Evolutionary conservation across 2,113 vertebrate genomes (phyloP), one percentile per base, ranked within the genome.

Genomic region (Hydrochoerus hydrochaeris): DNA sequence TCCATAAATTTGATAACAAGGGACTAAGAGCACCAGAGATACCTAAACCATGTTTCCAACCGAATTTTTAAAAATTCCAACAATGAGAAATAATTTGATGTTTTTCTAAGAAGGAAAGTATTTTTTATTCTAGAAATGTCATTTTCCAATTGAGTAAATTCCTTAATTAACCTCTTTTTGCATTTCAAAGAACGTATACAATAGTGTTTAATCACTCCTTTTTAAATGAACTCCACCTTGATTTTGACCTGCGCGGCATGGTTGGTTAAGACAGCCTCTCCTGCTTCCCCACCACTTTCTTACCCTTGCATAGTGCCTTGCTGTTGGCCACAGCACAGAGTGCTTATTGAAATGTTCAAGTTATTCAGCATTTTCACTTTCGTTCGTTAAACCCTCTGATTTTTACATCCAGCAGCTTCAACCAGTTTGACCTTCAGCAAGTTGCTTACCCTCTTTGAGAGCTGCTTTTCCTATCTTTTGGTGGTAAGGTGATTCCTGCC

Each of bases 41-140:
- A 62, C 57, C 57, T 32, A 32, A 17, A 62, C 57, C n/a, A 75
- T 28, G 32, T 94, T 95, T 81, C 46, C 82, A 89, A 78, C 32
- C 41, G 44, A 84, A 17, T 82, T 91, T 89, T 92, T 71, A 35
- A 30, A 77, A 83, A 87, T 69, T 71, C 5, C 44, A 49, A 41
- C 38, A 88, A 65, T 77, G 78, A 95, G 35, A 87, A 96, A 84
- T 89, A 71, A 93, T 86, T 90, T 35, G 1, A 24, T 75, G 44
- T 95, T 94, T 97, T 85, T 44, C 0, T 58, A 85, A 96, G 78
- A 95, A 88, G 38, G 62, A 41, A 82, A 63, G 16, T 71, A 82
- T 94, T 88, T 95, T 94, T 93, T 26, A 49, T 57, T 88, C 71
- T 95, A 91, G 88, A 97, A 94, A 88, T 80, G 86, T 81, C 44